A percentile compares a stretch with the other conserved stretches of the same genome.
Conservation (phyloP, 2,888 invertebrate species). For the Brenthis hecate region DNA sequence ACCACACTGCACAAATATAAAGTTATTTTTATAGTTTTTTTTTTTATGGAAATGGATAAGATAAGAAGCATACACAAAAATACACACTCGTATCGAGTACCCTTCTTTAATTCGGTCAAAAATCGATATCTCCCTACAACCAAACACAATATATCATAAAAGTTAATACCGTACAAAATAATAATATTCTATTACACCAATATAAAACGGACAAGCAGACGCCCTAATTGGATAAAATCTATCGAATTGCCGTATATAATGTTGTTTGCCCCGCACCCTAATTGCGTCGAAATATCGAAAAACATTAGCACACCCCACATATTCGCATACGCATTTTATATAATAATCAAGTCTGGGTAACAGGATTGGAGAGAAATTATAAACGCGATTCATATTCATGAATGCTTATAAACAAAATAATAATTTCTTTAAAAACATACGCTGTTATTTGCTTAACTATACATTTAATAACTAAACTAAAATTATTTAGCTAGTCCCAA, state of each 20-base stretch:
- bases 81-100: no score
- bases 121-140: neutral
- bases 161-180: neutral
- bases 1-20: no score
- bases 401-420: no score
- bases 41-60: no score
- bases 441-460: no score
- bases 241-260: conserved; percentile 62
- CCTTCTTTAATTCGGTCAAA: neutral
- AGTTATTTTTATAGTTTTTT: no score
- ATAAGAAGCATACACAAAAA: no score
- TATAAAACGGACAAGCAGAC: conserved; percentile 43
- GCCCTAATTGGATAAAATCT: conserved; percentile 55
- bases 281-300: conserved; percentile 52
- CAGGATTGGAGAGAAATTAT: no score
- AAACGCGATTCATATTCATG: no score
- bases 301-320: conserved; percentile 46
- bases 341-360: neutral
- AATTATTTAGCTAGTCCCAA: no score
- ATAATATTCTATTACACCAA: conserved; percentile 15
- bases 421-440: no score
- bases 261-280: conserved; percentile 52
- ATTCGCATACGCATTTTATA: conserved; percentile 35
- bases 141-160: neutral
- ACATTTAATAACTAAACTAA: no score